Evolutionary conservation across 2,797 vertebrate species (phyloP), one percentile per base, ranked within the genome.

Genomic region (Sorex maritimensis): DNA sequence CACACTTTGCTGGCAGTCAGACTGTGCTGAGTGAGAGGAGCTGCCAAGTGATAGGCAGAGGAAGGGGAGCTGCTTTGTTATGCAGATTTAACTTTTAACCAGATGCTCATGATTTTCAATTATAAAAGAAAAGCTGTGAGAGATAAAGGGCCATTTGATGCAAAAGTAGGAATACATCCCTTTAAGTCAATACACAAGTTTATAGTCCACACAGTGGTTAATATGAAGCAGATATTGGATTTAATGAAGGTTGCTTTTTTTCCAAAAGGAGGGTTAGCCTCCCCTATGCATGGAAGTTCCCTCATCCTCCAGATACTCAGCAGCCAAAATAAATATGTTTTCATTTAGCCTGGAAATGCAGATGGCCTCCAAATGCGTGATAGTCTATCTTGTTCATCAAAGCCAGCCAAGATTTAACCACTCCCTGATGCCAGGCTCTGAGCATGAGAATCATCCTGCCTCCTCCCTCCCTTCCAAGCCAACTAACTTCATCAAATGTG

Each of bases 301-400:
- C 61, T 94, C 93, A 71, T 89, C 94, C 74, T 94, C 78, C 79
- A 91, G 79, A 88, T 84, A 77, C 80, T 78, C 75, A 85, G 71
- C 88, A 93, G 86, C 93, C 92, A 89, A 87, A 90, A 89, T 91
- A 96, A 93, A 78, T 90, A 78, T 95, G 93, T 95, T 95, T 96
- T 79, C 92, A 65, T 89, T 95, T 92, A 92, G 91, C 72, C 65
- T 81, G 46, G 74, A 95, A 92, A 86, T 94, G 82, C 80, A 93
- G 88, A 95, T 90, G 75, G 58, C 80, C 78, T 95, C 84, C 94
- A 92, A 95, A 95, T 83, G 86, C 61, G 83, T 82, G 79, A 78
- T 80, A 55, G 81, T 86, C 93, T 87, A 26, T 92, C 81, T 94
- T 78, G 41, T 71, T 93, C 38, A 87, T 92, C 87, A 91, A 30